phyloP scores from a whole-genome alignment of 2,113 vertebrate genomes.

The Ptychochromis oligacanthus region DNA sequence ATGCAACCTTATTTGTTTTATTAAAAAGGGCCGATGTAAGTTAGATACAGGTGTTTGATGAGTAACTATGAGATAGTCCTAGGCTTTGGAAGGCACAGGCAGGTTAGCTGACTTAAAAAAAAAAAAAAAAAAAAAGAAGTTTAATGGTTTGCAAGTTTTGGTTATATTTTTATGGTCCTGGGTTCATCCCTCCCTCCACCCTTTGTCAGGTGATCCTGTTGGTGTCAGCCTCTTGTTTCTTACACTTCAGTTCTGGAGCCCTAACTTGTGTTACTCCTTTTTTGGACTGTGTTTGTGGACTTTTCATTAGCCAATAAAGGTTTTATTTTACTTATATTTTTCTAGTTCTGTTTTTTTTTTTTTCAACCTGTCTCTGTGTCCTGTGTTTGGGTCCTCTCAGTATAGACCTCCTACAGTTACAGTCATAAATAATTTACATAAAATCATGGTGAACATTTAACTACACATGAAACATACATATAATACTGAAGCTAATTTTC shows the following conservation, averaged over 20 bases:
- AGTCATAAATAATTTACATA: not conserved
- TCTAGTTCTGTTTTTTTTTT: not conserved
- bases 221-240: not conserved
- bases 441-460: not conserved
- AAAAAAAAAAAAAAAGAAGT: too few relatives aligned
- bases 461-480: not conserved
- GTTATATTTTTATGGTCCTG: not conserved
- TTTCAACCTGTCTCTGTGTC: not conserved
- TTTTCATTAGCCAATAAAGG: not conserved
- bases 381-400: not conserved
- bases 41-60: too few relatives aligned
- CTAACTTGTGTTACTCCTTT: not conserved
- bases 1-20: too few relatives aligned
- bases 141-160: too few relatives aligned
- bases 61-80: too few relatives aligned
- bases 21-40: too few relatives aligned
- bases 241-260: not conserved
- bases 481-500: not conserved
- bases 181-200: not conserved
- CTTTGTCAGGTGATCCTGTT: not conserved
- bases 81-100: too few relatives aligned
- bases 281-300: not conserved
- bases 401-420: not conserved
- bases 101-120: too few relatives aligned
- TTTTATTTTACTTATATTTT: not conserved